Base-by-base conservation (phyloP, 30 jellyfish, hydroid and myxozoan species). In the Pseudorhiza aurosa region DNA sequence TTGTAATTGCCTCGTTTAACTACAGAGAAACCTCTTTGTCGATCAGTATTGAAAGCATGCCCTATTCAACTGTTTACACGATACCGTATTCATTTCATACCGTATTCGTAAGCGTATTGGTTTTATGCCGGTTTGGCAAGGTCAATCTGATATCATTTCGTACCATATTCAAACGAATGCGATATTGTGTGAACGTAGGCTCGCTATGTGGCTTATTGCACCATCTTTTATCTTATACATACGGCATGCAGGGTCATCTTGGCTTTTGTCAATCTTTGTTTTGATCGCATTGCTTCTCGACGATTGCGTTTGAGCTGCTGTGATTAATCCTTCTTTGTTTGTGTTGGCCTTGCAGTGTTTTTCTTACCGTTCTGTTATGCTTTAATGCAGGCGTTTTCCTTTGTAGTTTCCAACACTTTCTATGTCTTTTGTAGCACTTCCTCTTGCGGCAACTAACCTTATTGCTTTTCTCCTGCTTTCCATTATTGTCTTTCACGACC, bases 321-420 rank as follows among this genome's bases (percentile, higher is more conserved):
- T 67, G 24, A 67, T 39, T 0, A 67, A 11, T 9, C 28, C 32
- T 45, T 67, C 81, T 33, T 68, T 36, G 21, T 67, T 67, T 35
- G 18, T 10, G 45, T 51, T 67, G 68, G 15, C 81, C 81, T 32
- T 67, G 65, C 42, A 67, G 28, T 39, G 65, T 26, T 35, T 67
- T 36, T 22, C 81, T 43, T 67, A 18, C 65, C n/a, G 37, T 63
- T 2, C 77, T 4, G 31, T 15, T 37, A 11, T 32, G 18, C 81
- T 36, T 6, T 36, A 68, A 8, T 24, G 25, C 65, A 12, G 14
- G 10, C 37, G 1, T 35, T 36, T n/a, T 39, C 22, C 25, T 35
- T 40, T 67, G 8, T 11, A 6, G 28, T 14, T 7, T 56, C 8
- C 70, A 1, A 2, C 4, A 11, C 33, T 56, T 56, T 21, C 37